Evolutionary conservation across 2,113 vertebrate genomes (phyloP), one percentile per base, ranked within the genome.

Genomic region (Ailurus styani): DNA sequence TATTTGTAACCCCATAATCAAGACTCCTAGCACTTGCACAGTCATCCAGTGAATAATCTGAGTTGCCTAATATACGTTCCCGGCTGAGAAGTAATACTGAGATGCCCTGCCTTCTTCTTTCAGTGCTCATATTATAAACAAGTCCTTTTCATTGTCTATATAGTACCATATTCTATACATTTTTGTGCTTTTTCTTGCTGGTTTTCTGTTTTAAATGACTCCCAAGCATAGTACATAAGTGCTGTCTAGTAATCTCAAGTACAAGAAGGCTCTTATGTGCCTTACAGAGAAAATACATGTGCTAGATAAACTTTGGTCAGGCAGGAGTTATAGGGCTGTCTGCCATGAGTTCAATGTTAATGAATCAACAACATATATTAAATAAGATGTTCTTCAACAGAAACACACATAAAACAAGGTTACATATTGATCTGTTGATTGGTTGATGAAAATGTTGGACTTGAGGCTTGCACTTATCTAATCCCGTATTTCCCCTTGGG

Each of bases 371-470:
- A n/a, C 3, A 34, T 40, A 52, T 34, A 64, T 54, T 47, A 60
- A 89, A 95, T 47, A 64, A 66, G 55, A 72, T 54, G 20, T 82
- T 45, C 93, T 91, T 52, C 77, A 78, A 77, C 25, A 83, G 82
- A 60, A 88, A 9, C 31, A 82, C 18, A 52, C 25, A 7, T 4
- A 52, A 85, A 72, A 78, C 57, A 70, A 57, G 52, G 12, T 42
- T 47, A 47, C 27, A 5, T 34, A 60, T 62, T n/a, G 75, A 60
- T 86, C 54, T 85, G 14, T 23, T 50, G 27, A 66, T 73, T 60
- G 72, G n/a, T 1, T 90, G 73, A 77, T 75, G 45, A 82, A 89
- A 94, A 62, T 12, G 14, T 27, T 17, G 2, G 34, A 57, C 34
- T 40, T 15, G 31, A 75, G 40, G 15, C 20, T 81, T 75, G 20